Conservation (phyloP, 2,888 invertebrate species). For the Scaptomyza flava region DNA sequence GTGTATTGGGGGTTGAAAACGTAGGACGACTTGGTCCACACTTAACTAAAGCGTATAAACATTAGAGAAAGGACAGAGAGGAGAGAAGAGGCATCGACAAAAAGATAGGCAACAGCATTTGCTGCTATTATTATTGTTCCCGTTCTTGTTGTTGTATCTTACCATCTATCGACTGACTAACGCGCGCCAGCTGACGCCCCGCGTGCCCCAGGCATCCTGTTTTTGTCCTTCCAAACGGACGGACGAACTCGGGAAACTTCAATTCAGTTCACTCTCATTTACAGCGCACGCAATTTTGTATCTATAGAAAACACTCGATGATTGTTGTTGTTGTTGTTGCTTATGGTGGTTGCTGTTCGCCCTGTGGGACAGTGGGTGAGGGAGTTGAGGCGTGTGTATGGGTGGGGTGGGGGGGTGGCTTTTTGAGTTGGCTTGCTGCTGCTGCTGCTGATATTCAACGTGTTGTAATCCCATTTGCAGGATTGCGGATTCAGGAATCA, state of each 20-base stretch:
- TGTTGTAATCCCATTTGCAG: conserved; percentile 81
- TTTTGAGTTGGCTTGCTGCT: conserved; percentile 16
- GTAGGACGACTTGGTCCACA: conserved; percentile 31
- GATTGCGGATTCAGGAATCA: conserved; percentile 82
- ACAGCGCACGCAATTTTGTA: conserved; percentile 74
- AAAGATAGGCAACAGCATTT: conserved; percentile 7
- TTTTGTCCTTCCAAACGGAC: conserved; percentile 7
- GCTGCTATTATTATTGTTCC: conserved; percentile 9
- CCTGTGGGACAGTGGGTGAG: neutral
- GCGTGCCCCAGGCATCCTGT: conserved; percentile 26
- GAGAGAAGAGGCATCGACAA: neutral
- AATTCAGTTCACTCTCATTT: conserved; percentile 54
- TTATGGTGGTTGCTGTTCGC: conserved; percentile 26
- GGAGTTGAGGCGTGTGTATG: conserved; percentile 1
- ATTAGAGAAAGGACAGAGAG: neutral
- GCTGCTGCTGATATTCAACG: conserved; percentile 73
- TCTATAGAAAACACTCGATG: conserved; percentile 45
- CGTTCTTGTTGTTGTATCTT: conserved; percentile 20
- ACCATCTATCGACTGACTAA: conserved; percentile 66
- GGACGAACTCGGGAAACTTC: conserved; percentile 9
- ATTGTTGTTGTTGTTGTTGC: conserved; percentile 28
- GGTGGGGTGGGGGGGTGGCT: conserved; percentile 26
- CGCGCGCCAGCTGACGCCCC: conserved; percentile 66
- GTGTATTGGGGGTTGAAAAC: conserved; percentile 44
- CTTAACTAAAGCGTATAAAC: conserved; percentile 38